Conservation (phyloP, 2,113 vertebrate species). For the Stercorarius parasiticus region DNA sequence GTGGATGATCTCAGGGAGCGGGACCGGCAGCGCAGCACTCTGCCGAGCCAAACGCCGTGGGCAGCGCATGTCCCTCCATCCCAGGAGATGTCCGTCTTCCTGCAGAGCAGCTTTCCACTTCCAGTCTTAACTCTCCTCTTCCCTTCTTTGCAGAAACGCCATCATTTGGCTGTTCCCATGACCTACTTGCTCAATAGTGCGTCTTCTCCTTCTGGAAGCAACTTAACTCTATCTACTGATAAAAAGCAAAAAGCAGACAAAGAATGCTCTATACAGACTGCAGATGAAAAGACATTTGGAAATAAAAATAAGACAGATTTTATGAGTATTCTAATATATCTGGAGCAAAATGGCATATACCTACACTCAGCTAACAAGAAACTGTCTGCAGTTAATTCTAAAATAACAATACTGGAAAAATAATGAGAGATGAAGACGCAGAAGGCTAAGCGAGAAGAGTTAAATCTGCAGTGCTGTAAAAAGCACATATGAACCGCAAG, state of each 20-base stretch:
- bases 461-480: neutral
- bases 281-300: neutral
- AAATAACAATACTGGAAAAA: neutral
- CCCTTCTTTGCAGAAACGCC: neutral
- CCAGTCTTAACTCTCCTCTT: neutral
- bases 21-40: neutral
- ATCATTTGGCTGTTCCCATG: neutral
- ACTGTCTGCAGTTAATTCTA: neutral
- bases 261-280: neutral
- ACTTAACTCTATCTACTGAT: neutral
- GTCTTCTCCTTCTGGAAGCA: neutral
- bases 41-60: accelerated
- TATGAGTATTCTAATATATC: neutral
- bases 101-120: neutral
- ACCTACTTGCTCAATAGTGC: neutral
- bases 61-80: neutral
- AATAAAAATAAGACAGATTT: neutral
- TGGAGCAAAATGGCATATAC: neutral
- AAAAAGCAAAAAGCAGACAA: neutral
- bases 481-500: neutral
- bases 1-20: neutral
- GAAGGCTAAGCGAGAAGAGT: neutral
- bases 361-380: neutral
- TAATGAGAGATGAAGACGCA: neutral
- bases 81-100: neutral